Base-by-base conservation (phyloP, 1,140 invertebrate genomes). In the Vanessa atalanta region DNA sequence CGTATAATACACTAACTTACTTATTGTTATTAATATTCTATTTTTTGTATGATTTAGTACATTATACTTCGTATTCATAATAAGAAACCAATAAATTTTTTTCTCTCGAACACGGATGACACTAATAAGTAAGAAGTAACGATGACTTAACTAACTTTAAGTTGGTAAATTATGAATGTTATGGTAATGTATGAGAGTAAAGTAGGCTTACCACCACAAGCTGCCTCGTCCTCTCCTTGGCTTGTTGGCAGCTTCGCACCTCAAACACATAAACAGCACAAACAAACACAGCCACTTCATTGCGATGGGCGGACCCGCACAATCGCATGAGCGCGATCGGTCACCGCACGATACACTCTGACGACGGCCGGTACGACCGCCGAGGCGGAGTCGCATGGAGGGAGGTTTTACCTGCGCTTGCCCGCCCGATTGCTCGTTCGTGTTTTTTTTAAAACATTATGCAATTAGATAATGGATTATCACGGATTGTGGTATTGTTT, bases 241-340 rank as follows among this genome's bases (percentile, higher is more conserved):
- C 80, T 92, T 92, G 78, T 83, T 87, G 71, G 80, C 84, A 65
- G 83, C 87, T 48, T 89, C 87, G 83, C 88, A 93, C 82, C 87
- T 82, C 78, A 89, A 83, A 88, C 92, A 89, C 87, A 90, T 74
- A 87, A 91, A 82, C 73, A 92, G 74, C 86, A 92, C 88, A 82
- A 92, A 80, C 77, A 93, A 78, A 83, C 89, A 93, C 90, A 90
- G 79, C 85, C 91, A 93, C 89, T 91, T 89, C 92, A 93, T 93
- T 81, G 79, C 79, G 84, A 89, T 86, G 88, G 89, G 88, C 86
- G 88, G 86, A 78, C 78, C 82, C 83, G 72, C 61, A 50, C 26
- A 23, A 37, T n/a, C 57, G 57, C 79, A 88, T 89, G 87, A 89
- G 87, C 84, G 87, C 88, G 85, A 78, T 79, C 82, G 81, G 66